Evolutionary conservation across 2,888 invertebrate species (phyloP).

Genomic region (Nephrotoma guestfalica): DNA sequence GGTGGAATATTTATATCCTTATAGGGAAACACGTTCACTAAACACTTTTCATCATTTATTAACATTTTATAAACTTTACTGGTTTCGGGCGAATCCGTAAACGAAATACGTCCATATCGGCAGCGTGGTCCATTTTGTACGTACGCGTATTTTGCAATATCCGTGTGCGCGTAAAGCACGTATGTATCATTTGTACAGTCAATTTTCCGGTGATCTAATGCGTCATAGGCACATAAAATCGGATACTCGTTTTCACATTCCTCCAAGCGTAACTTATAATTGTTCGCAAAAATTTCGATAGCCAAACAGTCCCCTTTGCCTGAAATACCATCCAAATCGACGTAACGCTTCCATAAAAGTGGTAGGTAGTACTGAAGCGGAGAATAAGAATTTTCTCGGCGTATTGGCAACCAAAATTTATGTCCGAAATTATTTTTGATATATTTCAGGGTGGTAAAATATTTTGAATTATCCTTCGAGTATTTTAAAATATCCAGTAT

Average conservation of each 20-base stretch:
- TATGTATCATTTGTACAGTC: background rate
- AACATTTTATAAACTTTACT: background rate
- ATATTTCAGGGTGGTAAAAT: background rate
- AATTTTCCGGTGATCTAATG: background rate
- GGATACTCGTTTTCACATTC: constrained; percentile 17
- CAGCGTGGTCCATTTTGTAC: background rate
- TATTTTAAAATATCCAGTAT: constrained; percentile 17
- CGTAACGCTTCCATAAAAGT: constrained; percentile 18
- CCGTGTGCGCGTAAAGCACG: background rate
- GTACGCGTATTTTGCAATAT: background rate
- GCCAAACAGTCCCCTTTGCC: background rate
- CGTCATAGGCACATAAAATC: constrained; percentile 19
- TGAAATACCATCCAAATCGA: background rate
- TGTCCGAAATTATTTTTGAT: background rate
- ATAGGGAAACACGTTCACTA: background rate
- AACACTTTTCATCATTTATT: background rate
- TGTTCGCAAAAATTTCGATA: background rate
- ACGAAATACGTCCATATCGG: background rate
- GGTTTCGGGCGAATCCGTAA: background rate
- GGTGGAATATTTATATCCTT: background rate
- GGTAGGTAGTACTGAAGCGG: constrained; percentile 22
- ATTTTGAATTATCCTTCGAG: constrained; percentile 10
- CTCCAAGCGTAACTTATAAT: constrained; percentile 11
- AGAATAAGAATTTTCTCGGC: constrained; percentile 17
- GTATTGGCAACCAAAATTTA: constrained; percentile 37